phyloP scores from a whole-genome alignment of 2,888 invertebrate species.

The Dolichopus griseipennis region DNA sequence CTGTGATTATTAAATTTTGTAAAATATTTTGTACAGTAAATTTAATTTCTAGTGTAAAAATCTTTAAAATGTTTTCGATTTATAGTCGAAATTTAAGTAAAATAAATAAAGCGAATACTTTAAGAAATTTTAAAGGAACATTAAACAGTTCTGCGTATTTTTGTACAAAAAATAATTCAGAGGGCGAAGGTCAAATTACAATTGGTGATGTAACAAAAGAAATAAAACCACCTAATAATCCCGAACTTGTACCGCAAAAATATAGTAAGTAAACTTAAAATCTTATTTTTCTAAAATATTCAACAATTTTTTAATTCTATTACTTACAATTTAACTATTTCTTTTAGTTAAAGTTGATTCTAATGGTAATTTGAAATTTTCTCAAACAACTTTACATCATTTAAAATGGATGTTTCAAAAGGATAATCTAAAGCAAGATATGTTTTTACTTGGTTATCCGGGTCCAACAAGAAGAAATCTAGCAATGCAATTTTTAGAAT shows the following conservation, averaged over 20 bases:
- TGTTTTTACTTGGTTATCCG: conserved; percentile 88
- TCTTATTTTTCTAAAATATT: conserved; percentile 9
- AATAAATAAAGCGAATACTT: neutral
- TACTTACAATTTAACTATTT: conserved; percentile 15
- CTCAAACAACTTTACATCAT: conserved; percentile 68
- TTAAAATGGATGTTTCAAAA: conserved; percentile 96
- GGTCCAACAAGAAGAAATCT: conserved; percentile 70
- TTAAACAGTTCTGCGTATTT: neutral
- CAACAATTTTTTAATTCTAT: neutral
- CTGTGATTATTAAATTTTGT: neutral
- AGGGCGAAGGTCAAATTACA: conserved; percentile 49
- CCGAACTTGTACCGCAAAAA: conserved; percentile 69
- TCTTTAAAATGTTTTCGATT: neutral
- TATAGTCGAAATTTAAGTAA: neutral
- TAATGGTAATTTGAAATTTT: conserved; percentile 50
- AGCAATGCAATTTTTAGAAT: conserved; percentile 79
- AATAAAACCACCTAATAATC: conserved; percentile 53
- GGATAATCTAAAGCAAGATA: conserved; percentile 85
- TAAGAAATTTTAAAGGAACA: neutral
- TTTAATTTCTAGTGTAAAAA: neutral
- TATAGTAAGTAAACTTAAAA: conserved; percentile 32
- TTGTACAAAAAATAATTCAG: conserved; percentile 9
- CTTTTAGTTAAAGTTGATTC: conserved; percentile 43
- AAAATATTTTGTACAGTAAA: neutral
- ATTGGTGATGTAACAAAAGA: conserved; percentile 67